Evolutionary conservation across 2,113 vertebrate genomes (phyloP).

Genomic region (Mohoua ochrocephala): DNA sequence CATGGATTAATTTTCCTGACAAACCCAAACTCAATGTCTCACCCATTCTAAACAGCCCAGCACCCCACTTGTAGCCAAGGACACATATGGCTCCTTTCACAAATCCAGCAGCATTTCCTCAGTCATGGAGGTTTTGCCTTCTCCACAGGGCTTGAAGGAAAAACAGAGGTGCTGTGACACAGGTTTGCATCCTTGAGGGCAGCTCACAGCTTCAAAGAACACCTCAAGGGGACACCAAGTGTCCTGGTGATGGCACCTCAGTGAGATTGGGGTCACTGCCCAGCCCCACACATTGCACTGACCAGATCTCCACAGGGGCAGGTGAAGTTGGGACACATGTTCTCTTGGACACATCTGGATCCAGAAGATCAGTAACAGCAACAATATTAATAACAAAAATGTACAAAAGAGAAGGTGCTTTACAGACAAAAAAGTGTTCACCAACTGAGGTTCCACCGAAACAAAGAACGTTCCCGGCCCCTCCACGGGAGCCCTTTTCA

Average conservation of each 20-base stretch:
- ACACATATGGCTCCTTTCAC: neutral
- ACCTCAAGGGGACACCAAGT: neutral
- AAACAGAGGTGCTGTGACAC: neutral
- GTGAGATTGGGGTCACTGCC: neutral
- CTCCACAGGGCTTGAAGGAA: neutral
- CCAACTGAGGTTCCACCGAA: neutral
- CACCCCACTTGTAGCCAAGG: neutral
- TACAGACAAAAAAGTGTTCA: neutral
- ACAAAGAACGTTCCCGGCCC: neutral
- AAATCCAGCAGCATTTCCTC: neutral
- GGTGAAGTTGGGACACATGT: neutral
- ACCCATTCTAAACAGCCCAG: neutral
- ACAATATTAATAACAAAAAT: neutral
- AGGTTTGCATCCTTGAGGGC: neutral
- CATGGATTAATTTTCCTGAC: no score
- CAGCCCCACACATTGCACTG: neutral
- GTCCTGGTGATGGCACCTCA: neutral
- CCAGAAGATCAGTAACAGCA: neutral
- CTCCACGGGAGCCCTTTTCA: neutral
- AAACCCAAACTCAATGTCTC: neutral
- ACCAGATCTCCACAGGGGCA: neutral
- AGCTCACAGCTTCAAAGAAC: neutral
- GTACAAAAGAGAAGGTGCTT: neutral
- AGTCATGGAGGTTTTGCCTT: neutral
- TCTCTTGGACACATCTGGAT: no score